Conservation (phyloP, 2,113 vertebrate species). For the Neodontobutis hainanensis region DNA sequence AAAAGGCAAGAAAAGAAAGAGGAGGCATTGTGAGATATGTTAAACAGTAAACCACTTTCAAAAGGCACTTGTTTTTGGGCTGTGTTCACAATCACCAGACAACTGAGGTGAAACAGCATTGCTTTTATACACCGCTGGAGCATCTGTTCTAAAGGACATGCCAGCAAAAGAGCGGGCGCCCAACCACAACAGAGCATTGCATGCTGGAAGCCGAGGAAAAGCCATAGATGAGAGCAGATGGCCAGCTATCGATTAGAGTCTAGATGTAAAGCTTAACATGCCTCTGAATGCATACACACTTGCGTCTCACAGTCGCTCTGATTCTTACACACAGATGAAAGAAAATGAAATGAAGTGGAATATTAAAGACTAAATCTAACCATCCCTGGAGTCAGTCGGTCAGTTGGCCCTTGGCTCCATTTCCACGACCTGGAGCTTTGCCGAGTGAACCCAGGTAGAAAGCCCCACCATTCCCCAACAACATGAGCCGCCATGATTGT, state of each 20-base stretch:
- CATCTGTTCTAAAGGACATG: constrained; percentile 49
- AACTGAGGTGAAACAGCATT: constrained; percentile 35
- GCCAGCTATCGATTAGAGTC: constrained; percentile 34
- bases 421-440: constrained; percentile 51
- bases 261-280: constrained; percentile 37
- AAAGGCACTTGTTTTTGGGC: constrained; percentile 46
- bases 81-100: constrained; percentile 37
- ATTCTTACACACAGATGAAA: constrained; percentile 40
- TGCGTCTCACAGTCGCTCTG: background rate
- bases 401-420: constrained; percentile 48
- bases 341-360: constrained; percentile 53
- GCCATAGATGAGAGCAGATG: constrained; percentile 37
- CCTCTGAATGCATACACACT: constrained; percentile 16
- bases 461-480: constrained; percentile 26
- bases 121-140: constrained; percentile 48
- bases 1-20: constrained; percentile 34
- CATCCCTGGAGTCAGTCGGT: constrained; percentile 79
- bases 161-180: constrained; percentile 34
- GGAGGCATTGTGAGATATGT: constrained; percentile 45
- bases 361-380: constrained; percentile 76
- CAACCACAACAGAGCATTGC: constrained; percentile 31
- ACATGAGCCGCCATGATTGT: constrained; percentile 43
- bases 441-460: constrained; percentile 42
- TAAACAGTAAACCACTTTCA: constrained; percentile 39
- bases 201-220: constrained; percentile 58